These are phyloP conservation scores for Uropsilus gracilis DNA, from an alignment of 2,113 vertebrate species.

Conservation along the genomic window DNA sequence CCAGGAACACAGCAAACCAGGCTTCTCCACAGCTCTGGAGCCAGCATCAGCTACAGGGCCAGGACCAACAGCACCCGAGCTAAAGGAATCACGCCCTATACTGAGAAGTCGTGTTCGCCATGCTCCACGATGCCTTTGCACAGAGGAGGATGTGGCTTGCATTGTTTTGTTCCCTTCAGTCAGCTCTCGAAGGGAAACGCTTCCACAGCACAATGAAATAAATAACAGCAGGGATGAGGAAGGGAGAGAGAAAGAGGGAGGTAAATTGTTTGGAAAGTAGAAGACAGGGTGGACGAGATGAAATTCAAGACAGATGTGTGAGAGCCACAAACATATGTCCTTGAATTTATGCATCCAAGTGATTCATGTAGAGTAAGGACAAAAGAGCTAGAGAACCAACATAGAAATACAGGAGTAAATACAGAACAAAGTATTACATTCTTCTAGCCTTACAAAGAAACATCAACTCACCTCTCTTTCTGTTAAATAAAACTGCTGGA, in stretches of 20 bases:
- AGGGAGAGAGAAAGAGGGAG: conserved; percentile 58
- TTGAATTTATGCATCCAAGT: conserved; percentile 74
- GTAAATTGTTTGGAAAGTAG: conserved; percentile 80
- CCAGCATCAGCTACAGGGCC: not conserved
- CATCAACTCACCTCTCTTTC: not conserved
- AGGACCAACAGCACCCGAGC: not conserved
- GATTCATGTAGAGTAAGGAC: conserved; percentile 59
- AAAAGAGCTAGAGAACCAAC: not conserved
- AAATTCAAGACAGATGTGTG: conserved; percentile 83
- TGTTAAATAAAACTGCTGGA: conserved; percentile 17
- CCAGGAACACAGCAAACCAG: not conserved
- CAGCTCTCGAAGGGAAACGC: conserved; percentile 73
- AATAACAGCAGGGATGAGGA: conserved; percentile 62
- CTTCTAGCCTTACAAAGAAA: conserved; percentile 25
- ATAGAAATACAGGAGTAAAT: conserved; percentile 45
- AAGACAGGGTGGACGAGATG: conserved; percentile 76
- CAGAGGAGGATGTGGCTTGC: conserved; percentile 36
- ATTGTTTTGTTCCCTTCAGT: conserved; percentile 42
- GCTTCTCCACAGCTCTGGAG: not conserved
- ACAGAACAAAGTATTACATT: not conserved
- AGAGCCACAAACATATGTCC: conserved; percentile 73
- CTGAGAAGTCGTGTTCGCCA: not conserved
- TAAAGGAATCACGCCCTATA: not conserved
- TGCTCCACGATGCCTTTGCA: conserved; percentile 1
- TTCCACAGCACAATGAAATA: conserved; percentile 65